Percentiles rank a stretch among this genome's conserved stretches.
phyloP scores from a whole-genome alignment of 2,113 vertebrate species.

The Sebastes fasciatus region DNA sequence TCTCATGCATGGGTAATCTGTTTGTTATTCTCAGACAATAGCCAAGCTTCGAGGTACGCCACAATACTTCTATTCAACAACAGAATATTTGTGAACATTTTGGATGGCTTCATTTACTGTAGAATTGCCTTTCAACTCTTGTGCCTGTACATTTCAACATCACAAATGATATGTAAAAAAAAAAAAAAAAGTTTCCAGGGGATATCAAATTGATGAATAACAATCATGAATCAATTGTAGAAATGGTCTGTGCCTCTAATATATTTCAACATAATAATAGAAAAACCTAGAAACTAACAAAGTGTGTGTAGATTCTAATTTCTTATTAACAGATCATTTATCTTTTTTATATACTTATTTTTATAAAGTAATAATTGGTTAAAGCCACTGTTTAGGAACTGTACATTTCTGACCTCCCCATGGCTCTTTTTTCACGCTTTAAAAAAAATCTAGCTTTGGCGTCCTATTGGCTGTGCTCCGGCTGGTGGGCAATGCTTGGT shows the following conservation, averaged over 20 bases:
- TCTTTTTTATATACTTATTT: not conserved
- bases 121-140: conserved; percentile 1
- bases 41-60: conserved; percentile 13
- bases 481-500: too few species aligned
- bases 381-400: not conserved
- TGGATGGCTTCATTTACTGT: conserved; percentile 24
- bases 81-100: conserved; percentile 27
- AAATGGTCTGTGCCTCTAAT: not conserved
- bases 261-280: not conserved
- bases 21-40: conserved; percentile 59
- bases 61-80: conserved; percentile 18
- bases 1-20: conserved; percentile 57
- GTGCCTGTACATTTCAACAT: not conserved
- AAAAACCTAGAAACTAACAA: too few species aligned
- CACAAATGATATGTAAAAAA: not conserved
- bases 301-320: not conserved
- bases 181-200: not conserved
- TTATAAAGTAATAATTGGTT: not conserved
- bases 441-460: too few species aligned
- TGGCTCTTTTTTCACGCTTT: too few species aligned
- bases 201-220: not conserved
- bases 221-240: not conserved
- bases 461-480: too few species aligned
- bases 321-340: not conserved
- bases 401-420: not conserved